These are phyloP conservation scores for Catocala nupta DNA, from an alignment of 2,888 invertebrate species.

Conservation along the genomic window DNA sequence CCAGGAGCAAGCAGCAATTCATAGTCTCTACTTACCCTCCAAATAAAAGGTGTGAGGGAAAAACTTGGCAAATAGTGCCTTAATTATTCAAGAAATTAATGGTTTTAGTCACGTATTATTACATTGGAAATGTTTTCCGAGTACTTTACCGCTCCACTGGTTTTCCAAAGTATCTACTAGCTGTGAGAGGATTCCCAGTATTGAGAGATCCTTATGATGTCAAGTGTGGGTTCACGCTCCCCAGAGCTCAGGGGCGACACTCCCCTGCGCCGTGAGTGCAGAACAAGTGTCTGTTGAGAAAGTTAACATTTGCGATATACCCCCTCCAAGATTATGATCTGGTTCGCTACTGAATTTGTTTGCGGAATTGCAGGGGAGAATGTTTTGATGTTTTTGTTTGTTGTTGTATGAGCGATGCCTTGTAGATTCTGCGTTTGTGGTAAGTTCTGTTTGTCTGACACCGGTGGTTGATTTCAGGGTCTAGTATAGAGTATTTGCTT, in stretches of 20 bases:
- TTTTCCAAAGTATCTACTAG: constrained; percentile 38
- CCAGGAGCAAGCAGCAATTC: too few relatives aligned
- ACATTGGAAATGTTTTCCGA: constrained; percentile 30
- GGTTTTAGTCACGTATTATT: constrained; percentile 30
- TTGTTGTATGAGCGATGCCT: too few relatives aligned
- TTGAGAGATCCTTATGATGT: constrained; percentile 59
- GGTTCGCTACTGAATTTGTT: constrained; percentile 6
- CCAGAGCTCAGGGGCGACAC: constrained; percentile 20
- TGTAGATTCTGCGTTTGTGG: too few relatives aligned
- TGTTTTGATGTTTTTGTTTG: constrained; percentile 24
- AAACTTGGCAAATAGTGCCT: neutral
- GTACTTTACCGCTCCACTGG: constrained; percentile 25
- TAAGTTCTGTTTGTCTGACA: too few relatives aligned
- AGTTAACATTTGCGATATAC: constrained; percentile 49
- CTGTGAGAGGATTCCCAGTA: constrained; percentile 39
- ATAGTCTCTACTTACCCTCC: too few relatives aligned
- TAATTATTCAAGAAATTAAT: constrained; percentile 10
- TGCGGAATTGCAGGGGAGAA: constrained; percentile 1
- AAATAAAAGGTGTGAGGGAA: too few relatives aligned
- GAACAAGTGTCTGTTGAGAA: constrained; percentile 52
- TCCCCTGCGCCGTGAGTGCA: constrained; percentile 48
- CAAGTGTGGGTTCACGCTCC: constrained; percentile 62
- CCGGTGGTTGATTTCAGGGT: too few relatives aligned
- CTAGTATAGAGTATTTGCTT: too few relatives aligned
- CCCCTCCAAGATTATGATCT: constrained; percentile 15